Base-by-base conservation (phyloP, 2,888 invertebrate genomes). In the Meta bourneti region DNA sequence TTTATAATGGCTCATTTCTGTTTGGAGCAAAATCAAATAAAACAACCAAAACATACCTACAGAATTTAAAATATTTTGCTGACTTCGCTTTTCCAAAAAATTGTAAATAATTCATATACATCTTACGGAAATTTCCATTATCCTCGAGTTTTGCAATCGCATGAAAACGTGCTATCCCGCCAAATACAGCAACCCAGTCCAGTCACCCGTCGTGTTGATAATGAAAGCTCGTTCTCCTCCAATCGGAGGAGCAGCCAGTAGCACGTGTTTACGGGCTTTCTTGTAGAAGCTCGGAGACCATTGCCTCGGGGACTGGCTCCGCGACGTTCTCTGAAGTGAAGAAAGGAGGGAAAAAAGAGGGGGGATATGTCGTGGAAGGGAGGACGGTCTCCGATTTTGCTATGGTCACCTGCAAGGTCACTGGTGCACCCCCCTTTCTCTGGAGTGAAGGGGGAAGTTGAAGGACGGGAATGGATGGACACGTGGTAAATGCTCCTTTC, bases 381-480 rank as follows among this genome's bases (percentile, higher is more conserved):
- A 13, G 52, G 61, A 34, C 49, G 49, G n/a, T 61, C 48, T 48
- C 51, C 52, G 34, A 20, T 78, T 69, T 78, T 61, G 49, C 70
- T 88, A 16, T 89, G 89, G 89, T 89, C 89, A 89, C 82, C 89
- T 82, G 54, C 88, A 81, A 88, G 88, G 88, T 81, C 88, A 75
- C 48, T 61, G 80, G 61, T 48, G 34, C 52, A 54, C 48, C 48
- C 9, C 51, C 75, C 6, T 70, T 71, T 20, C n/a, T n/a, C 11
- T 71, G 48, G 51, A n/a, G 51, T 48, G 52, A 82, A 54, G 75
- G 81, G 19, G 20, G 69, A 34, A 34, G 34, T 34, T 34, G 34
- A 84, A 52, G 52, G 82, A 84, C 70, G 80, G 82, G 70, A 48
- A 52, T 74, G 19, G 69, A 78, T 77, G 77, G 77, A 80, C 89